Conservation (phyloP, 2,888 invertebrate genomes). For the Tuberolachnus salignus region DNA sequence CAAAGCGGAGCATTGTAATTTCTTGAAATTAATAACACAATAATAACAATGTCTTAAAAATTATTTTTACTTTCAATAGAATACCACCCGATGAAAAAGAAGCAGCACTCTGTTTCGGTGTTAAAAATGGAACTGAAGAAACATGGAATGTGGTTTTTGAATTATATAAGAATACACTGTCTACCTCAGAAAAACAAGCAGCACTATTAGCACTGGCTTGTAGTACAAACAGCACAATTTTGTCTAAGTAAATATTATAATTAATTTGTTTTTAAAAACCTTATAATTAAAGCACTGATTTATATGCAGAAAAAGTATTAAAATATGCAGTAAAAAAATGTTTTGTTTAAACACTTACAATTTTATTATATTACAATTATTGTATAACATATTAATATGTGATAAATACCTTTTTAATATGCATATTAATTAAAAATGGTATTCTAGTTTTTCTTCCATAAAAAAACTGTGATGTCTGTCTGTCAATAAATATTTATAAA, state of each 20-base stretch:
- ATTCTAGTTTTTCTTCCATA: no score
- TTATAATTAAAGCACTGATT: no score
- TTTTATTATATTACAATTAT: no score
- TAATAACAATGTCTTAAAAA: background rate
- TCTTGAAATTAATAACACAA: background rate
- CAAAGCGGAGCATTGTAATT: constrained; percentile 14
- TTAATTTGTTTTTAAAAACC: constrained; percentile 3
- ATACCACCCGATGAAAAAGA: constrained; percentile 57
- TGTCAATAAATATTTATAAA: no score
- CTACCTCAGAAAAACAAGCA: constrained; percentile 51
- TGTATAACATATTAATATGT: no score
- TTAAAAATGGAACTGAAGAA: constrained; percentile 45
- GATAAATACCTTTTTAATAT: no score
- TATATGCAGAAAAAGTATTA: no score
- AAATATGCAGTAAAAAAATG: no score
- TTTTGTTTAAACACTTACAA: no score
- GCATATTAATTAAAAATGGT: no score
- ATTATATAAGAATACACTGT: constrained; percentile 35
- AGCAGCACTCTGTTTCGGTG: constrained; percentile 54
- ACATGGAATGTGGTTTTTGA: constrained; percentile 53
- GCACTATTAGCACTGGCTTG: constrained; percentile 50
- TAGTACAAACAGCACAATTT: constrained; percentile 32
- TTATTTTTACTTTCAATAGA: constrained; percentile 30
- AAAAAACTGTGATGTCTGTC: no score
- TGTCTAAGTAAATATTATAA: constrained; percentile 40